phyloP scores from a whole-genome alignment of 2,888 invertebrate genomes.

The Matsumyia berberina region DNA sequence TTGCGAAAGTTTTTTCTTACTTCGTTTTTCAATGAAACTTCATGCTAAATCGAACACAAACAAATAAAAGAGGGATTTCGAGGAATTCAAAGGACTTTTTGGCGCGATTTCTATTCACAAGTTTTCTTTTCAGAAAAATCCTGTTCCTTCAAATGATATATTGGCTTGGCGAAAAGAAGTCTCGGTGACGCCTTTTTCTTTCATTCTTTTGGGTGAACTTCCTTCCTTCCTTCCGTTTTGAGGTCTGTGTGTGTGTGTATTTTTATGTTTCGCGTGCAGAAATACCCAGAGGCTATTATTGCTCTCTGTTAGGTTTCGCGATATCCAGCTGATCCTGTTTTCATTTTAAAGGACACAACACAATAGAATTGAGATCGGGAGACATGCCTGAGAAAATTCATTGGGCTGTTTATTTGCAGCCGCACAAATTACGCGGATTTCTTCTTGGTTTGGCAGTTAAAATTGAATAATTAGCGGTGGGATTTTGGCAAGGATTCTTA shows the following conservation, averaged over 20 bases:
- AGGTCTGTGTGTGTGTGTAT: neutral
- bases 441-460: slow-evolving; percentile 60
- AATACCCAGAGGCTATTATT: slow-evolving; percentile 68
- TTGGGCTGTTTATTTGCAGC: slow-evolving; percentile 76
- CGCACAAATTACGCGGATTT: slow-evolving; percentile 76
- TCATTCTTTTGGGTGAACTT: slow-evolving; percentile 57
- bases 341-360: slow-evolving; percentile 25
- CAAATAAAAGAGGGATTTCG: slow-evolving; percentile 12
- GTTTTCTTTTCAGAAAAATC: slow-evolving; percentile 42
- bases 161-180: slow-evolving; percentile 25
- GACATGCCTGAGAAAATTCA: slow-evolving; percentile 56
- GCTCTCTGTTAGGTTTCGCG: slow-evolving; percentile 45
- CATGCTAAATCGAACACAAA: slow-evolving; percentile 65
- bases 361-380: slow-evolving; percentile 46
- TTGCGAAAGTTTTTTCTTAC: neutral
- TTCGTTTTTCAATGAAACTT: slow-evolving; percentile 49
- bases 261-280: slow-evolving; percentile 38
- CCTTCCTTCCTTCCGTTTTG: slow-evolving; percentile 31
- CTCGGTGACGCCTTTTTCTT: slow-evolving; percentile 56
- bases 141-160: slow-evolving; percentile 29
- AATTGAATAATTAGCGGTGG: slow-evolving; percentile 65
- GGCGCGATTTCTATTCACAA: slow-evolving; percentile 57
- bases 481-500: slow-evolving; percentile 41
- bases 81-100: slow-evolving; percentile 37
- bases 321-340: slow-evolving; percentile 75